Percentiles rank a stretch among this genome's conserved stretches.
Conservation (phyloP, 2,113 vertebrate genomes). For the Petrocephalus microphthalmus region DNA sequence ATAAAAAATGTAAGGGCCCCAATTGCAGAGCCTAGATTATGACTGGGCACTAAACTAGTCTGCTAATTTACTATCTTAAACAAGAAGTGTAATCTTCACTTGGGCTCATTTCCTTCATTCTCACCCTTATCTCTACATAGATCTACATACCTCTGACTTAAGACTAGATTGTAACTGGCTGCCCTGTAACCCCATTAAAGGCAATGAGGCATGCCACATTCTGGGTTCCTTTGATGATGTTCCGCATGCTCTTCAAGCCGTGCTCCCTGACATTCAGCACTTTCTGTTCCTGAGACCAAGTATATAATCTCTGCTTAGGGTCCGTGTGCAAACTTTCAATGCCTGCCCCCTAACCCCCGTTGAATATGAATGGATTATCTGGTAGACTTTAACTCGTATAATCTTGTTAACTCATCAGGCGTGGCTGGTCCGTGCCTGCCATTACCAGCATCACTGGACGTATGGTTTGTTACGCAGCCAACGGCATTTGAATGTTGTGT, state of each 20-base stretch:
- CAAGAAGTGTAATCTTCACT: not conserved
- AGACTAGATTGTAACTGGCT: not conserved
- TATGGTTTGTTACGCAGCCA: not conserved
- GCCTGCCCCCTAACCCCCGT: not conserved
- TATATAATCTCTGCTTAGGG: not conserved
- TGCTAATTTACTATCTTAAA: not conserved
- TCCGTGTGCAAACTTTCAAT: constrained; percentile 5
- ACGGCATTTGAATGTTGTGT: not conserved
- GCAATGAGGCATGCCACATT: not conserved
- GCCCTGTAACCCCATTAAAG: not conserved
- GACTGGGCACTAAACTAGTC: not conserved
- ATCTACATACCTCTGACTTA: not conserved
- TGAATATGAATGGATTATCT: constrained; percentile 8
- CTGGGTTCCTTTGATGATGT: constrained; percentile 17
- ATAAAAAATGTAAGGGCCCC: not conserved
- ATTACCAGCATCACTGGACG: not conserved
- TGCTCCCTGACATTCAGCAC: not conserved
- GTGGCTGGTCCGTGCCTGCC: not conserved
- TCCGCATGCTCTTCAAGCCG: not conserved
- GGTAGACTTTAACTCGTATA: not conserved
- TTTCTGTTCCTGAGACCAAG: not conserved
- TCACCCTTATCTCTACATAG: not conserved
- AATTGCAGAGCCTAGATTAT: not conserved
- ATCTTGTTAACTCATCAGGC: constrained; percentile 16
- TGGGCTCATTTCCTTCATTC: not conserved